Evolutionary conservation across 2,888 invertebrate genomes (phyloP).

Genomic region (Anaspis maculata): DNA sequence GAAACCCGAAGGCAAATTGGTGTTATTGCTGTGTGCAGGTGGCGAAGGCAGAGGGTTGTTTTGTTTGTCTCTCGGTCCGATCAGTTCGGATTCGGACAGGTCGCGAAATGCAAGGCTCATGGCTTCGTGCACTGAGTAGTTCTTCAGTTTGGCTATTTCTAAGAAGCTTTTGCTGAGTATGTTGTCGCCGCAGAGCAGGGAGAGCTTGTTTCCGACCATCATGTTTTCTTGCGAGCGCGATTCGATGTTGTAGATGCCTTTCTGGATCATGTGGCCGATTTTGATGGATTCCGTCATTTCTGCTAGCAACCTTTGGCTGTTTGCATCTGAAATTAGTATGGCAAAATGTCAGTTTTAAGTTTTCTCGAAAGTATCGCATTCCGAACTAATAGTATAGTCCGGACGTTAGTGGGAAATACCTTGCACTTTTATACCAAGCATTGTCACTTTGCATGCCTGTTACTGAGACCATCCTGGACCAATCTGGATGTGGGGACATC

Average conservation of each 20-base stretch:
- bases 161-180: constrained; percentile 81
- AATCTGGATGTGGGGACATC: too few species aligned
- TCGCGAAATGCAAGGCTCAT: constrained; percentile 83
- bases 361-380: too few species aligned
- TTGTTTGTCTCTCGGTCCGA: constrained; percentile 72
- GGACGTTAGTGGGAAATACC: too few species aligned
- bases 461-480: too few species aligned
- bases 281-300: constrained; percentile 95
- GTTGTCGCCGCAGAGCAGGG: constrained; percentile 82
- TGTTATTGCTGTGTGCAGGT: constrained; percentile 38
- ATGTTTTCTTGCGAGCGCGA: constrained; percentile 61
- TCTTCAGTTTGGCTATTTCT: constrained; percentile 70
- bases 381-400: too few species aligned
- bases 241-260: constrained; percentile 69
- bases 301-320: constrained; percentile 79
- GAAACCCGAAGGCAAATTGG: constrained; percentile 22
- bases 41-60: constrained; percentile 71
- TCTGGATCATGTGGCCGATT: constrained; percentile 80
- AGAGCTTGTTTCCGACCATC: constrained; percentile 91
- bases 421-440: too few species aligned
- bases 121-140: constrained; percentile 73
- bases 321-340: too few species aligned
- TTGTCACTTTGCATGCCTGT: too few species aligned
- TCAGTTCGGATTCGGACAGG: constrained; percentile 80
- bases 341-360: too few species aligned